phyloP scores from a whole-genome alignment of 2,113 vertebrate genomes.

The Mobula hypostoma region DNA sequence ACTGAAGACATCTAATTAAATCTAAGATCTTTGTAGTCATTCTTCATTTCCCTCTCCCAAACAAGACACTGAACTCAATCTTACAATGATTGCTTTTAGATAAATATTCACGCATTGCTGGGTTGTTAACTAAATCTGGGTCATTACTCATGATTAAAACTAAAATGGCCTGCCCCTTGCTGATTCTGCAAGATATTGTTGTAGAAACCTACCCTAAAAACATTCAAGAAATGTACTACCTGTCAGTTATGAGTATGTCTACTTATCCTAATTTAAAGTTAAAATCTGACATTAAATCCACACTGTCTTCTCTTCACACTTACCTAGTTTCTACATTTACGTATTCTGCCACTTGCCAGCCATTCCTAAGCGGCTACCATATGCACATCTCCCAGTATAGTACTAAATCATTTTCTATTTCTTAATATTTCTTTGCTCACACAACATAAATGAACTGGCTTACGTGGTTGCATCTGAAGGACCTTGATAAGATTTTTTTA shows the following conservation, averaged over 20 bases:
- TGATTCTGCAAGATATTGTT: not conserved
- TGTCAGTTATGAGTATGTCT: not conserved
- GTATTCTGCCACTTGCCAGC: not conserved
- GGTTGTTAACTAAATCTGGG: no score
- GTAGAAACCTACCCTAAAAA: not conserved
- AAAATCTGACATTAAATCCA: not conserved
- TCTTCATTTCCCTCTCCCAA: no score
- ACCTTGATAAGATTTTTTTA: not conserved
- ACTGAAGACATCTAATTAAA: no score
- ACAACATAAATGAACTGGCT: not conserved
- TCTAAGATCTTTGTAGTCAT: no score
- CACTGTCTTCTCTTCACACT: not conserved
- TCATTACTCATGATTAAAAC: no score
- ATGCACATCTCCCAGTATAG: not conserved
- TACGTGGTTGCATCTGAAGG: not conserved
- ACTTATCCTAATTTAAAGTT: not conserved
- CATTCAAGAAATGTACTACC: not conserved
- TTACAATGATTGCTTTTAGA: no score
- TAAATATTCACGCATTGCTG: no score
- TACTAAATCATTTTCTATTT: not conserved
- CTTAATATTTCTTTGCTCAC: not conserved
- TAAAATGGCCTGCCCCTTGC: not conserved
- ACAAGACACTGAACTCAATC: no score
- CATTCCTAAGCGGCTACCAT: not conserved
- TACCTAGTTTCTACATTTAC: not conserved